Base-by-base conservation (phyloP, 1,140 invertebrate genomes). In the Teleopsis dalmanni region DNA sequence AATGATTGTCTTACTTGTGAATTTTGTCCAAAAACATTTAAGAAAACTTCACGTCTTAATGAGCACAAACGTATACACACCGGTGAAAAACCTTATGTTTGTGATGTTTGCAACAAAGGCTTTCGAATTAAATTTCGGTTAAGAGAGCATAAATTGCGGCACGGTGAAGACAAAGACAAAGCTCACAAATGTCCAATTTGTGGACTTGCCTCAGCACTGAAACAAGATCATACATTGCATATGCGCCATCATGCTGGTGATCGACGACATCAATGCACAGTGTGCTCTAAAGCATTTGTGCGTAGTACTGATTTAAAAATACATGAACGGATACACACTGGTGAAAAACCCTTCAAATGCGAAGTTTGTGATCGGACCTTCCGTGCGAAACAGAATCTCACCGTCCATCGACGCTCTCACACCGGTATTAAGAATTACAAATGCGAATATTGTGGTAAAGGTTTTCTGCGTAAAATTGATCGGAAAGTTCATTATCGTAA, bases 201-300 rank as follows among this genome's bases (percentile, higher is more conserved):
- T 33, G 45, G 48, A 1, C 37, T 67, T 44, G 60, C 60, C 0
- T 36, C 62, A 27, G 56, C 65, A 25, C 67, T 65, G 26, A 62
- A 62, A 34, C 65, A 68, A 51, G 65, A 68, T 48, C 36, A 65
- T 14, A 36, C 60, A 3, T 48, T 67, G 23, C 65, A 68, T 19
- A 57, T 60, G 57, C 60, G 76, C 9, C 76, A 78, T 58, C 86
- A 88, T 63, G 87, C 84, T 13, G 84, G 83, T 6, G 85, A 87
- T 60, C 84, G 86, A 44, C 85, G 85, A 3, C 72, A 80, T 73
- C 61, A 75, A n/a, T 80, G 78, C 56, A 73, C 72, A 3, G 72
- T 79, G 33, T 80, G 77, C 50, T 73, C 74, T 16, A 73, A 77
- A 47, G 75, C 62, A 11, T 76, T 76, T 48, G 65, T 77, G 54